Conservation (phyloP, 2,888 invertebrate species). For the Graphium colonna region DNA sequence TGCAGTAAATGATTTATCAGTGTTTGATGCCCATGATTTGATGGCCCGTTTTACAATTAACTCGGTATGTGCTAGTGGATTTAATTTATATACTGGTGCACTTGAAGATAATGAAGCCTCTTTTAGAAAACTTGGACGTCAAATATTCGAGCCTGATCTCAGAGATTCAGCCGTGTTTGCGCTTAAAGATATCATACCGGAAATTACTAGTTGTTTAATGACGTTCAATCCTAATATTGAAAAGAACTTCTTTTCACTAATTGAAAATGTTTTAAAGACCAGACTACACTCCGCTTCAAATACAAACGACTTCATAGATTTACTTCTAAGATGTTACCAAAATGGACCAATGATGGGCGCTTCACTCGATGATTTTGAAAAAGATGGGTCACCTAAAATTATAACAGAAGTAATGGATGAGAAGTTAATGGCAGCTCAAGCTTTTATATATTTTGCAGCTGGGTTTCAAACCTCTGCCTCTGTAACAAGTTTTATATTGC, state of each 20-base stretch:
- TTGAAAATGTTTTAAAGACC: slow-evolving; percentile 39
- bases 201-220: slow-evolving; percentile 1
- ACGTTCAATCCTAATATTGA: slow-evolving; percentile 35
- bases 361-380: slow-evolving; percentile 31
- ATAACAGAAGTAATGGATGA: slow-evolving; percentile 28
- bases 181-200: slow-evolving; percentile 41
- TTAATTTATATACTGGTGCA: slow-evolving; percentile 26
- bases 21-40: slow-evolving; percentile 21
- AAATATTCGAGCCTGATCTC: not conserved
- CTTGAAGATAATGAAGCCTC: slow-evolving; percentile 21
- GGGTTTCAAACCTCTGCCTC: slow-evolving; percentile 36
- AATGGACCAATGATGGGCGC: slow-evolving; percentile 35
- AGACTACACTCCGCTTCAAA: slow-evolving; percentile 31
- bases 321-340: slow-evolving; percentile 32
- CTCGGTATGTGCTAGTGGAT: slow-evolving; percentile 28
- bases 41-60: slow-evolving; percentile 29
- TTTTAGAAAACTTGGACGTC: slow-evolving; percentile 9
- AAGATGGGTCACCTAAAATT: slow-evolving; percentile 28
- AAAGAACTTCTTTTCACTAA: slow-evolving; percentile 37
- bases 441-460: slow-evolving; percentile 34
- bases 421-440: slow-evolving; percentile 30
- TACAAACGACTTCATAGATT: slow-evolving; percentile 39
- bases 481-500: slow-evolving; percentile 38
- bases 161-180: not conserved
- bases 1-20: slow-evolving; percentile 22